Evolutionary conservation across 1,140 invertebrate genomes (phyloP), one percentile per base, ranked within the genome.

Genomic region (Musca vetustissima): DNA sequence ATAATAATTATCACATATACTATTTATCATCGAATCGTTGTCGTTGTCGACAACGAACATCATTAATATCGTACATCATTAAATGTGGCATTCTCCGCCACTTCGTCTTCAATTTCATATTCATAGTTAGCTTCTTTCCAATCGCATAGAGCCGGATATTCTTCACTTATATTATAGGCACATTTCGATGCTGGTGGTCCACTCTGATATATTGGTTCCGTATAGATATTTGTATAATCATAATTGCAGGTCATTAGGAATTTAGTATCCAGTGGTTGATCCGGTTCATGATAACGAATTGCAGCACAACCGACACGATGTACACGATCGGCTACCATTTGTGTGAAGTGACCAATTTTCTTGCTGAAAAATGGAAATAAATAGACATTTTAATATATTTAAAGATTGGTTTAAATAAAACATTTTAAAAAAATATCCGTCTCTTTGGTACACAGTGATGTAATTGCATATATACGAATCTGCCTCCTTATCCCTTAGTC

Each of bases 161-260:
- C 75, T 25, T 72, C 71, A 47, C 73, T 78, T 24, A 70, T 61
- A 7, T 68, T 70, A 64, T 73, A 69, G 21, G 24, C 21, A 43
- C 79, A 81, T 24, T 78, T 77, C 0, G 76, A 73, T 17, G 73
- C 77, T 8, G 76, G 28, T 4, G 68, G 71, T 14, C 78, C 78
- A 17, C 70, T 64, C 36, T 73, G 70, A 55, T 80, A 81, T 14
- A 79, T 70, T 4, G 76, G 69, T 55, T 80, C 76, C 21, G 48
- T 70, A 24, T 69, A 73, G n/a, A 81, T 73, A 50, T 77, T 80
- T 32, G 73, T 78, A 57, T 71, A 81, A 66, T 80, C 77, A 15
- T 81, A 81, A 52, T 81, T 81, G 68, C 79, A 81, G 9, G 79
- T 80, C 25, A 81, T 66, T 50, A 81, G 65, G 19, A 80, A 74